Evolutionary conservation across 2,113 vertebrate genomes (phyloP), one percentile per base, ranked within the genome.

Genomic region (Caracal caracal): DNA sequence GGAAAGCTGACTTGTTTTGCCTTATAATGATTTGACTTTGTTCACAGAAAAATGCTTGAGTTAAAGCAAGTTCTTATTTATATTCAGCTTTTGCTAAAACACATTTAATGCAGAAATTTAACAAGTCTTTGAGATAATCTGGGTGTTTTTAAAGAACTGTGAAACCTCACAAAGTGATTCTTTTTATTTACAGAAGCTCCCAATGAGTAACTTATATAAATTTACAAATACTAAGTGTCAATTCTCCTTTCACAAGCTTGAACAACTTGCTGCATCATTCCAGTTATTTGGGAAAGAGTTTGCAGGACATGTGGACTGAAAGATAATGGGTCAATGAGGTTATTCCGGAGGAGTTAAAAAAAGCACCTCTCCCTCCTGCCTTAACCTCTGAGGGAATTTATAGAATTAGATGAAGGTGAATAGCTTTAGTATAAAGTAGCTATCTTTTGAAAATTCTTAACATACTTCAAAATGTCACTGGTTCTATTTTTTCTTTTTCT

Each of bases 61-160:
- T 80, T 96, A 90, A 88, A 95, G n/a, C 53, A 59, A 79, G 12
- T 92, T 24, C 24, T 47, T 65, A 53, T 92, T 87, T 92, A 85
- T 80, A 88, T 70, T 94, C 47, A 88, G 47, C 12, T 80, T 97
- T 96, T 90, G 59, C 70, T 83, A 68, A 82, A 90, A 70, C 28
- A 79, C 40, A 87, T 68, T 94, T 82, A 68, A 15, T 84, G 33
- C 4, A 84, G 71, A 96, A 96, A 83, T 78, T 96, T 92, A 66
- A 79, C 33, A 96, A 84, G 35, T 89, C 37, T 95, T 95, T 90
- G 53, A 78, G 40, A 95, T 59, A 89, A 91, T 85, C 68, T 90
- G 76, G 30, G 15, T 84, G 11, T 71, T 96, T 95, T 96, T 95
- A 94, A 88, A 90, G 73, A 96, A 68, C 49, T 37, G 26, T 76